A percentile compares a stretch with the other conserved stretches of the same genome.
phyloP scores from a whole-genome alignment of 1,140 invertebrate genomes.

The Hylaeus volcanicus region DNA sequence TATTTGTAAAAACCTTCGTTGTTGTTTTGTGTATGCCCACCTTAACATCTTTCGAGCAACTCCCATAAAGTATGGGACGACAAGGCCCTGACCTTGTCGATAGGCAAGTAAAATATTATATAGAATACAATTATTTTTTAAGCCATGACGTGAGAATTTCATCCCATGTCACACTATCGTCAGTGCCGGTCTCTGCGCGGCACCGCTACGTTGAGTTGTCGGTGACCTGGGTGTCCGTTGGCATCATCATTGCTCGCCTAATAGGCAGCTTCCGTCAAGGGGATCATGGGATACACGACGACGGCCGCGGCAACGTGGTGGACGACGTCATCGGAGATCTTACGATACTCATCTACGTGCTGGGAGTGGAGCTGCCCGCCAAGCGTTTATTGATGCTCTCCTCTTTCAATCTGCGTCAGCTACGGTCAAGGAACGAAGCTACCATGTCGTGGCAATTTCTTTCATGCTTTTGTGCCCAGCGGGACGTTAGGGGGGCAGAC shows the following conservation, averaged over 20 bases:
- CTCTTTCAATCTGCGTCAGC: background rate
- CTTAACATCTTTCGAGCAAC: no score
- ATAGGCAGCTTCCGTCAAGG: conserved; percentile 56
- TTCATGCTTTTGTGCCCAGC: background rate
- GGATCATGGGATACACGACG: conserved; percentile 57
- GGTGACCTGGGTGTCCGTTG: conserved; percentile 62
- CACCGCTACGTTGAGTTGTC: conserved; percentile 30
- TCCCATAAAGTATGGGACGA: no score
- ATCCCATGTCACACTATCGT: background rate
- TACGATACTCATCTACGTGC: conserved; percentile 17
- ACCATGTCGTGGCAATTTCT: background rate
- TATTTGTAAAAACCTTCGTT: no score
- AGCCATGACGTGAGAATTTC: no score
- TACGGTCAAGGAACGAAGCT: background rate
- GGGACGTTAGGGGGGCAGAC: background rate
- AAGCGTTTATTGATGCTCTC: conserved; percentile 1
- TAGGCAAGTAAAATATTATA: no score
- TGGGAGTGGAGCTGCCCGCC: background rate
- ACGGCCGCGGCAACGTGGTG: conserved; percentile 36
- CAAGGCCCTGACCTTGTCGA: no score
- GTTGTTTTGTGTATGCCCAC: no score
- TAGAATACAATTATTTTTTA: no score
- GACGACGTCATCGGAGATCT: conserved; percentile 34
- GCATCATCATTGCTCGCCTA: conserved; percentile 61
- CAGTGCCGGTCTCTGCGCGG: conserved; percentile 37